phyloP scores from a whole-genome alignment of 2,113 vertebrate genomes.

The Saimiri boliviensis region DNA sequence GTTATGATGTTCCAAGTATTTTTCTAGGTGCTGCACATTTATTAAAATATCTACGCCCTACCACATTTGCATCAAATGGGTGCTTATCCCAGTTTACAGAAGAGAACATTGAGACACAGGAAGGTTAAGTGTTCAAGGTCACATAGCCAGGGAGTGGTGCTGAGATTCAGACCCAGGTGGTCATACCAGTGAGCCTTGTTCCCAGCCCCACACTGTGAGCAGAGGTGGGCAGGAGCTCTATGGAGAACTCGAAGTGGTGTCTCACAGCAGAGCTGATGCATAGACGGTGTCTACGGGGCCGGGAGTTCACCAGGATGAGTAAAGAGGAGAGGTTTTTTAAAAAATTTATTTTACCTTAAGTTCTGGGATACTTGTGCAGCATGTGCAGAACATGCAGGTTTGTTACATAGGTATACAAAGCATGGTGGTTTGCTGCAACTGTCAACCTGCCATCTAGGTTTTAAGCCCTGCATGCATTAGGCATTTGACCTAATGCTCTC shows the following conservation, averaged over 20 bases:
- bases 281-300: neutral
- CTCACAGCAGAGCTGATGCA: accelerated
- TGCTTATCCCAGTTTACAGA: neutral
- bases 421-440: too few relatives aligned
- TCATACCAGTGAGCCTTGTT: accelerated
- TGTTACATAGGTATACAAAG: too few relatives aligned
- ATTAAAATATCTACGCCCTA: neutral
- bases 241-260: neutral
- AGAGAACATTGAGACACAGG: neutral
- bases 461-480: too few relatives aligned
- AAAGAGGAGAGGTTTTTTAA: neutral
- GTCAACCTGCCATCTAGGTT: too few relatives aligned
- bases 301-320: too few relatives aligned
- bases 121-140: accelerated
- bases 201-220: accelerated
- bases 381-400: too few relatives aligned
- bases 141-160: neutral
- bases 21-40: neutral
- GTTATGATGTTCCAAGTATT: neutral
- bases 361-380: too few relatives aligned
- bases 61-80: neutral
- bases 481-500: too few relatives aligned
- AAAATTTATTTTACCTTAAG: too few relatives aligned
- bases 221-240: neutral
- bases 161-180: neutral